Evolutionary conservation across 1,140 invertebrate species (phyloP).

Genomic region (Calephelis virginiensis): DNA sequence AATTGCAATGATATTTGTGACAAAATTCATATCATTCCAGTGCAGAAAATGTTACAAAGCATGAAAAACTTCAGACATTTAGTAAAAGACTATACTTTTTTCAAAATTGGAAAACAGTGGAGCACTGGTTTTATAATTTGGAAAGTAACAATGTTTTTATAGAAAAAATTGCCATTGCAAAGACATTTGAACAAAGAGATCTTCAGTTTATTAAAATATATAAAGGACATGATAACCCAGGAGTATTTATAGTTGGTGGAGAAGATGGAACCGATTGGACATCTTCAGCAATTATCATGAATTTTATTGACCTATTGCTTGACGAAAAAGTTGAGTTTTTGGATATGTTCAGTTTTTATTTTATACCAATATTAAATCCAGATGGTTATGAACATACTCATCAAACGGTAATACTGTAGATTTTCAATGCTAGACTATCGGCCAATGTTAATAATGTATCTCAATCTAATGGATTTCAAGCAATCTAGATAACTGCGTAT

Average conservation of each 20-base stretch:
- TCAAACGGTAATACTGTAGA: slow-evolving; percentile 19
- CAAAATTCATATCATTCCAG: background rate
- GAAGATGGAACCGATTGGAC: slow-evolving; percentile 61
- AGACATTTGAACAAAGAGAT: slow-evolving; percentile 56
- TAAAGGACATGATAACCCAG: slow-evolving; percentile 38
- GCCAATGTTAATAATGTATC: too few relatives aligned
- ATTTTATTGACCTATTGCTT: slow-evolving; percentile 42
- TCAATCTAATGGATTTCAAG: too few relatives aligned
- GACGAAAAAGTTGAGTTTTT: slow-evolving; percentile 32
- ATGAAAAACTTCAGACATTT: background rate
- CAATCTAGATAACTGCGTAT: too few relatives aligned
- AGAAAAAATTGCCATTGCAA: slow-evolving; percentile 46
- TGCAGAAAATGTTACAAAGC: background rate
- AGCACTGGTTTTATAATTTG: slow-evolving; percentile 36
- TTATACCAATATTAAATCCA: slow-evolving; percentile 59
- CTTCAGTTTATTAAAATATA: slow-evolving; percentile 53
- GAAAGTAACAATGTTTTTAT: slow-evolving; percentile 31
- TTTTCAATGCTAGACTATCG: background rate
- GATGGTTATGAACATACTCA: slow-evolving; percentile 60
- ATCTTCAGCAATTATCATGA: slow-evolving; percentile 52
- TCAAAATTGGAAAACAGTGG: slow-evolving; percentile 41
- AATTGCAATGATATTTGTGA: background rate
- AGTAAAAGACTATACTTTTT: background rate
- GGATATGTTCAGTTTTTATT: slow-evolving; percentile 51
- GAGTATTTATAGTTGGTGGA: slow-evolving; percentile 55